Conservation (phyloP, 2,113 vertebrate genomes). For the Rhizomys pruinosus region DNA sequence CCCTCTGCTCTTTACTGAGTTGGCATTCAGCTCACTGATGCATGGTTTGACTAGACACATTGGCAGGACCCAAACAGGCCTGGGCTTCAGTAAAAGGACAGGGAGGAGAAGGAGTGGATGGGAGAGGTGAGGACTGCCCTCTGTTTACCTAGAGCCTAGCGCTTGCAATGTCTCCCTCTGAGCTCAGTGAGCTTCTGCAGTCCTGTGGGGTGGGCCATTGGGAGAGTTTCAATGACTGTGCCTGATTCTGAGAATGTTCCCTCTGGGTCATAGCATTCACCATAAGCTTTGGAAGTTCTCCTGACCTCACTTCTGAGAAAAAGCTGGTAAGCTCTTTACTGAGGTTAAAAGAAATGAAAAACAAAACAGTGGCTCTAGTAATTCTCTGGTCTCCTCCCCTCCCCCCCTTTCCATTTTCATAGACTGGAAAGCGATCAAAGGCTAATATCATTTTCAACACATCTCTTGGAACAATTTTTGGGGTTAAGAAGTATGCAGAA, state of each 20-base stretch:
- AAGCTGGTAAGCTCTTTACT: background rate
- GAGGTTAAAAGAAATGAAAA: background rate
- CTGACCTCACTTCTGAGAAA: background rate
- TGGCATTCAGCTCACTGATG: background rate
- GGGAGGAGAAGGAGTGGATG: background rate
- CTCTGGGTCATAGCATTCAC: background rate
- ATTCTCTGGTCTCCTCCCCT: background rate
- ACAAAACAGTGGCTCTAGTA: background rate
- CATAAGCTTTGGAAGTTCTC: background rate
- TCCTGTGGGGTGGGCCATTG: background rate
- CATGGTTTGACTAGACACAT: background rate
- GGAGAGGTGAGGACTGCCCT: background rate
- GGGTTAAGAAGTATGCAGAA: constrained; percentile 96
- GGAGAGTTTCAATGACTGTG: background rate
- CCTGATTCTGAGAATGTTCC: background rate
- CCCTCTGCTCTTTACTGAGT: background rate
- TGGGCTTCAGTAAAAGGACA: background rate
- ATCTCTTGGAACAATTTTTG: constrained; percentile 87
- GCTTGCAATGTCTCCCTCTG: background rate
- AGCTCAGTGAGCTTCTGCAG: background rate
- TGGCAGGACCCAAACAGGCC: background rate
- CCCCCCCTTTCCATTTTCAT: constrained; percentile 69
- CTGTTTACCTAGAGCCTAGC: background rate
- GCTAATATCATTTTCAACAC: constrained; percentile 93
- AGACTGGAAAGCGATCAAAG: constrained; percentile 93